Conservation (phyloP, 2,797 vertebrate genomes). For the Rallus crepitans region DNA sequence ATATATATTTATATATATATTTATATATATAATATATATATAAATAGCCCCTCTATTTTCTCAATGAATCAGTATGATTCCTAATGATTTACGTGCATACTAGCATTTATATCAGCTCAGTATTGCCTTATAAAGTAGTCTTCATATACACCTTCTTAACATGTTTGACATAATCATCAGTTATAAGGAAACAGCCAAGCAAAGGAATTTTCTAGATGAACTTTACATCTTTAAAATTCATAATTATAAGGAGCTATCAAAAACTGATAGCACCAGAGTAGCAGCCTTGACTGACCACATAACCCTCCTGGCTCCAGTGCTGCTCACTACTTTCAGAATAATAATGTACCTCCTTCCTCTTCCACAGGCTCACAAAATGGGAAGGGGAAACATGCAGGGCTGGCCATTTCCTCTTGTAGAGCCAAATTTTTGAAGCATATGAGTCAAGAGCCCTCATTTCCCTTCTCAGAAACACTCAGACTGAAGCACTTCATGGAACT, state of each 20-base stretch:
- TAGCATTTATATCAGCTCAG: not conserved
- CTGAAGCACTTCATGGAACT: not conserved
- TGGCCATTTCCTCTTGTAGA: constrained; percentile 38
- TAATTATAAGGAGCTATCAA: not conserved
- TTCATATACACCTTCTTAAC: not conserved
- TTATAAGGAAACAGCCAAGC: not conserved
- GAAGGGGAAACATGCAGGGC: constrained; percentile 48
- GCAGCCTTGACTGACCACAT: not conserved
- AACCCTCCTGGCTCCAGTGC: not conserved
- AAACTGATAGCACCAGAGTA: not conserved
- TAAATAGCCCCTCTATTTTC: not conserved
- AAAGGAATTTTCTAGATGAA: not conserved
- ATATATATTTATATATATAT: too few species aligned
- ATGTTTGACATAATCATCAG: not conserved
- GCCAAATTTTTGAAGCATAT: constrained; percentile 45
- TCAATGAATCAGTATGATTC: not conserved
- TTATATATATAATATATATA: too few species aligned
- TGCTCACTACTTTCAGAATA: not conserved
- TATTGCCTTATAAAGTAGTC: not conserved
- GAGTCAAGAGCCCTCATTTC: constrained; percentile 43
- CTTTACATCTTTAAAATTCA: not conserved
- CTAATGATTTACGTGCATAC: not conserved
- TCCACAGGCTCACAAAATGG: constrained; percentile 30
- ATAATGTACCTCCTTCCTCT: constrained; percentile 47
- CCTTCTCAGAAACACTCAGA: constrained; percentile 6